A percentile compares a stretch with the other conserved stretches of the same genome.
These are phyloP conservation scores for Tenualosa thibaudeaui DNA, from an alignment of 2,797 vertebrate genomes.

Conservation along the genomic window DNA sequence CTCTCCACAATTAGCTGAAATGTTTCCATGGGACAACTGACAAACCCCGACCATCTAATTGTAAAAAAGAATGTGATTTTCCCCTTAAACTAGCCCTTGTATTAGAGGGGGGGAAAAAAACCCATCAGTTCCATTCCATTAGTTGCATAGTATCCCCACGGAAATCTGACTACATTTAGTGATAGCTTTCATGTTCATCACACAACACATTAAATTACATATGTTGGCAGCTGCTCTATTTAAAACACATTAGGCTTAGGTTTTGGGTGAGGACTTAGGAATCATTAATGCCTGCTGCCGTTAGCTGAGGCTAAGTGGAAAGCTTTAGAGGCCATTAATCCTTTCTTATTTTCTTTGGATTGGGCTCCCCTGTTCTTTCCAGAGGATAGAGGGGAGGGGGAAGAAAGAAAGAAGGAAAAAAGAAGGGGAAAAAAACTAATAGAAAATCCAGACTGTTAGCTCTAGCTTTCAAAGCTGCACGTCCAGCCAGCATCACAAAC, in stretches of 20 bases:
- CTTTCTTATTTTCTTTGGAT: constrained; percentile 55
- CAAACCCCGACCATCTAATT: constrained; percentile 13
- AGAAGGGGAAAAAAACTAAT: constrained; percentile 55
- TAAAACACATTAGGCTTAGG: constrained; percentile 34
- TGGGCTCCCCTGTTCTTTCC: constrained; percentile 48
- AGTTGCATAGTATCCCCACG: not conserved
- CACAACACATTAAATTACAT: constrained; percentile 25
- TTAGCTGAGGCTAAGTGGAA: constrained; percentile 49
- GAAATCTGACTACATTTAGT: not conserved
- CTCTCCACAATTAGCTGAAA: not conserved
- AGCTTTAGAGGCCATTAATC: constrained; percentile 47
- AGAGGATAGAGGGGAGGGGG: constrained; percentile 38
- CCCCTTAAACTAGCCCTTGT: not conserved
- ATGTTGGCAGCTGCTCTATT: constrained; percentile 31
- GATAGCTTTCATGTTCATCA: constrained; percentile 23
- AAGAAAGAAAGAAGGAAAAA: not conserved
- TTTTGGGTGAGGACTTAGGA: constrained; percentile 37
- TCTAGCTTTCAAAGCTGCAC: constrained; percentile 43
- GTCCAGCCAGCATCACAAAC: constrained; percentile 50
- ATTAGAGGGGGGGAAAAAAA: not conserved
- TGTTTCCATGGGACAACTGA: constrained; percentile 21
- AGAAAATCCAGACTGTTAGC: constrained; percentile 65
- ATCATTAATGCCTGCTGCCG: constrained; percentile 40
- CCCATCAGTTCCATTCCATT: constrained; percentile 6
- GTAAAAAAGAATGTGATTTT: not conserved